Base-by-base conservation (phyloP, 2,113 vertebrate genomes). In the Saguinus midas region DNA sequence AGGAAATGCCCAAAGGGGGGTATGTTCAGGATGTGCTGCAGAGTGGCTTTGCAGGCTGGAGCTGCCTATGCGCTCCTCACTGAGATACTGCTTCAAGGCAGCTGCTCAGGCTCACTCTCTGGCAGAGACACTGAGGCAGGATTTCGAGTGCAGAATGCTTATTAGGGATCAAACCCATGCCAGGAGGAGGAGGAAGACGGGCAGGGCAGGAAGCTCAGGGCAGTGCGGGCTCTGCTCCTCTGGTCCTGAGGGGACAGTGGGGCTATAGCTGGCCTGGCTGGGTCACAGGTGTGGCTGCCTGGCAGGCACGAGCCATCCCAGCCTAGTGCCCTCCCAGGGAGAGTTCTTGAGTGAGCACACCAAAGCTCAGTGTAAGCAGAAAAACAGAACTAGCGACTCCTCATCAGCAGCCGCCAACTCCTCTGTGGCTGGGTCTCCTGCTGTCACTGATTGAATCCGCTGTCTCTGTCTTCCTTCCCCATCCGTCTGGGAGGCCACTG, bases 401-500 rank as follows among this genome's bases (percentile, higher is more conserved):
- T 20, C 21, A 11, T 72, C n/a, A 37, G n/a, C 37, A 37, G 20
- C 18, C 70, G 37, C n/a, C n/a, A 37, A 17, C 7, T n/a, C 66
- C 32, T 35, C 66, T 18, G 32, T 70, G 66, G 16, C 3, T 4
- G 35, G 16, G 35, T 18, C 9, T 68, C 32, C 66, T 17, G 16
- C 32, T 37, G 8, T 21, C 5, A 21, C 70, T 10, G 17, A 37
- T 72, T 2, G 8, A 20, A 8, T 37, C 4, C 9, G 5, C 21
- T 37, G 29, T 23, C 29, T 57, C 21, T 17, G 35, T 10, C n/a
- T 72, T 37, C 8, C 25, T 37, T 72, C 4, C n/a, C 8, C 68
- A 37, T n/a, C n/a, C 3, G 0, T 7, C 32, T 8, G 14, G 17
- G 66, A 68, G 32, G 16, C 1, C n/a, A 17, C 8, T 11, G n/a